Base-by-base conservation (phyloP, 2,113 vertebrate species). In the Hepsetus odoe region DNA sequence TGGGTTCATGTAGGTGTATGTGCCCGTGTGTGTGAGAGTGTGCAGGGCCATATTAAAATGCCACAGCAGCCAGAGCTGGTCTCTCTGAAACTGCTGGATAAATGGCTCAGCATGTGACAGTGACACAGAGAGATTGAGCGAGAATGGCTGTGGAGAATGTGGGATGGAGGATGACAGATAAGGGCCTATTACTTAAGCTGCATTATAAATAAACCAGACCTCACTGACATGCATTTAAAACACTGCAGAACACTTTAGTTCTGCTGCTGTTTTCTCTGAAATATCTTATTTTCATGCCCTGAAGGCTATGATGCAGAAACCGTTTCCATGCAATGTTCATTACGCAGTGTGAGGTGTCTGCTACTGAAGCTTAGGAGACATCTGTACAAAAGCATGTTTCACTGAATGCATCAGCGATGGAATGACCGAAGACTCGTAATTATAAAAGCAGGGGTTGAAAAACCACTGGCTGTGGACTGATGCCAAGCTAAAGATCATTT, bases 11-110 rank as follows among this genome's bases (percentile, higher is more conserved):
- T 75, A 44, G 72, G 59, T 83, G 68, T 74, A 33, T 58, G 74
- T 9, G 49, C 1, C 5, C 0, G 18, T 3, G 18, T 3, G 46
- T 26, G 56, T 3, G 51, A 53, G 14, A 49, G 33, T 72, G 24
- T 38, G 65, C 85, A 87, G 20, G 68, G 74, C 76, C 74, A 78
- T 90, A 88, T 89, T 87, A 89, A 87, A 88, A 83, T 59, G 12
- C 46, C 73, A 79, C 64, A 55, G 26, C 62, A 22, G 53, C 62
- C 33, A 20, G 80, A 86, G 46, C 49, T 20, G 70, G 56, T 56
- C 69, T 55, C 26, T 53, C 18, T 72, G 24, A 76, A 79, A 49
- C 61, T 65, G 28, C 42, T 44, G 77, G 30, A 66, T 70, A 69
- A 78, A 78, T 74, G 42, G 44, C 70, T 70, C 85, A 8, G 75